Evolutionary conservation across 53 echinoderm and acorn worm species (phyloP), one percentile per base, ranked within the genome.

Genomic region (Echinarachnius parma): DNA sequence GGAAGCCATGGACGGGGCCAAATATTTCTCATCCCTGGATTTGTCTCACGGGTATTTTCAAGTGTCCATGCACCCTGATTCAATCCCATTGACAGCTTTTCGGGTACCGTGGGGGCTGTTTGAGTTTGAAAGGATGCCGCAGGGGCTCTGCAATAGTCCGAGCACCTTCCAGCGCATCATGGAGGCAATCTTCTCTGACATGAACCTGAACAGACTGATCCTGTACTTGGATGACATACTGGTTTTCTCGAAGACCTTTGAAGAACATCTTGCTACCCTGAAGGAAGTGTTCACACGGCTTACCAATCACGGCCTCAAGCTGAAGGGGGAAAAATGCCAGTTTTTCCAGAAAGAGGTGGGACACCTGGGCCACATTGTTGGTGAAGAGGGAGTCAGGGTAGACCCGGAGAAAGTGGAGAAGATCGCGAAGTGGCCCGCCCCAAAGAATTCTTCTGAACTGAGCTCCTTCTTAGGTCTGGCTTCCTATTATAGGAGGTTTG

Each of bases 21-120:
- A 53, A 24, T 87, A 78, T 37, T 79, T 83, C 30, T 61, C 65
- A 8, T 79, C 83, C 0, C 61, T 87, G 21, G 87, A 87, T 48
- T 34, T 80, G 25, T 70, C 80, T 23, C 83, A 83, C 30, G 83
- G 88, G 29, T 88, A 88, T 31, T 88, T 83, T 23, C 88, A 88
- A 44, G 61, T 88, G 24, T 37, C 70, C 11, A 83, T 79, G 83
- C 64, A 78, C 30, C 46, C 32, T 0, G 68, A 79, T 7, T 83
- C 87, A 1, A 65, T 87, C 2, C 71, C 76, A 21, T 48, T 58
- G 35, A 87, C 88, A 7, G 88, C 88, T 0, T 82, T 87, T 42
- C 72, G 87, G 0, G 79, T 87, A 9, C 82, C 87, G 1, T 86
- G 86, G 55, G 87, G 82, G 14, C 74, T 86, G 7, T 86, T 48